A percentile compares a stretch with the other conserved stretches of the same genome.
phyloP scores from a whole-genome alignment of 2,113 vertebrate genomes.

The Gorsachius goisagi region DNA sequence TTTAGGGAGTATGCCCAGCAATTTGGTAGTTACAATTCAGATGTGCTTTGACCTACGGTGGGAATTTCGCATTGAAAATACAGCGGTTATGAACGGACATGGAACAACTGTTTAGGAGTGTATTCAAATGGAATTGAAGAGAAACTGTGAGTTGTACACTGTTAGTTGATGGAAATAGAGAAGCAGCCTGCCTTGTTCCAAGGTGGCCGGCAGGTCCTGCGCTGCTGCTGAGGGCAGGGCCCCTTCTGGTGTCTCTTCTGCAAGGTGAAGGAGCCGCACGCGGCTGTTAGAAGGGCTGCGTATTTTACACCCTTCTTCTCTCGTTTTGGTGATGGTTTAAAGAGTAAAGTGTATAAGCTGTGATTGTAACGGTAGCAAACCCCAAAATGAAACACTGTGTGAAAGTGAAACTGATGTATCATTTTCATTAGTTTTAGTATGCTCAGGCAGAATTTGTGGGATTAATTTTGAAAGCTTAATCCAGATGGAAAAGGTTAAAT shows the following conservation, averaged over 20 bases:
- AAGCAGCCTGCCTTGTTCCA: background rate
- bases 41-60: background rate
- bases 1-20: background rate
- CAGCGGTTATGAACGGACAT: background rate
- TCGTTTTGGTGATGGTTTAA: background rate
- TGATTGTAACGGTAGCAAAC: background rate
- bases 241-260: background rate
- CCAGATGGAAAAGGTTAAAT: conserved; percentile 61
- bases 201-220: background rate
- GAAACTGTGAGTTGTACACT: background rate
- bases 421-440: conserved; percentile 50
- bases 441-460: conserved; percentile 40
- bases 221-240: background rate
- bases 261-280: background rate
- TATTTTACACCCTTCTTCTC: background rate
- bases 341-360: background rate
- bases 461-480: conserved; percentile 63
- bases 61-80: background rate
- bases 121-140: background rate
- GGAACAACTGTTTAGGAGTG: background rate
- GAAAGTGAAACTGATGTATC: conserved; percentile 37
- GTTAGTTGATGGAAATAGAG: background rate
- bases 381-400: conserved; percentile 10
- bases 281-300: background rate
- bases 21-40: background rate